Evolutionary conservation across 2,113 vertebrate genomes (phyloP), one percentile per base, ranked within the genome.

Genomic region (Bos taurus): DNA sequence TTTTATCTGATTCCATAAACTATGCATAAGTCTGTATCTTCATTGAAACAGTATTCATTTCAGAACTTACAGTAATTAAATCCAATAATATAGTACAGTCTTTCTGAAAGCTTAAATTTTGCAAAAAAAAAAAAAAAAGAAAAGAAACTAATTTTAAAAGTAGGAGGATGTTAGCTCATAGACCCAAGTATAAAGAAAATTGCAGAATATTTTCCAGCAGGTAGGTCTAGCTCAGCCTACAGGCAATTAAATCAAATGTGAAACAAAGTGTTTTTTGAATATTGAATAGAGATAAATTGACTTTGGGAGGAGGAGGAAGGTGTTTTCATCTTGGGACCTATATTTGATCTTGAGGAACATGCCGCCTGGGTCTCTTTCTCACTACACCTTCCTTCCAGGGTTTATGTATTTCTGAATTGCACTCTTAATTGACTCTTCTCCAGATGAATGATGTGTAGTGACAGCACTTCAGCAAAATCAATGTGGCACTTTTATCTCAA

Each of bases 401-500:
- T 90, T 89, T 48, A 4, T 50, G 52, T 15, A 3, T 62, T 48
- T 81, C 57, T 88, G 40, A 82, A 8, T 19, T 14, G 13, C 26
- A 2, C 74, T 82, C 43, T 83, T 30, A 67, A 11, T 40, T 7
- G 57, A 52, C 40, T 71, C 83, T 57, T 91, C 28, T 36, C 64
- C 57, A 26, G 78, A 15, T 89, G 83, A 94, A 23, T 54, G 80
- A 95, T 36, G 19, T 46, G 50, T 93, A 91, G 21, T 84, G 36
- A 83, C 91, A 85, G 88, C 46, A 16, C 77, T 94, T 97, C 83
- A 93, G 16, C 92, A 86, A 28, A 43, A 98, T 98, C 93, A n/a
- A 60, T 96, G 48, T 0, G 0, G 43, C 91, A 59, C 90, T 96
- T 97, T 71, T 48, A 86, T 57, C 50, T 93, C 95, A 94, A 78